phyloP scores from a whole-genome alignment of 2,113 vertebrate species.

The Neogale vison region DNA sequence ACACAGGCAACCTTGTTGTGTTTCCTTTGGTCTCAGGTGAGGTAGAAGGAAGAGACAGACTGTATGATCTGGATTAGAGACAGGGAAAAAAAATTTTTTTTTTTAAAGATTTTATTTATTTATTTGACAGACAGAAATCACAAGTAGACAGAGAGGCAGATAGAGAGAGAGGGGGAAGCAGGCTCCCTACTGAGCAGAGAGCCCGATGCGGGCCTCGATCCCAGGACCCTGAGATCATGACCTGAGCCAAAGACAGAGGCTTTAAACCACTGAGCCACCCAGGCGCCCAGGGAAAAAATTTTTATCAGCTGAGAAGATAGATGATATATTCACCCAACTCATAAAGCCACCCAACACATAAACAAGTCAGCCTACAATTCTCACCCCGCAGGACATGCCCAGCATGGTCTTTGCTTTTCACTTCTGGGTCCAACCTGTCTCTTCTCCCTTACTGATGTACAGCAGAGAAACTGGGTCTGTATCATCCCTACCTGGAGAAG shows the following conservation, averaged over 20 bases:
- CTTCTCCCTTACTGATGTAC: background rate
- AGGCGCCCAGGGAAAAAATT: background rate
- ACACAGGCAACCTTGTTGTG: background rate
- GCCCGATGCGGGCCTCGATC: too few species aligned
- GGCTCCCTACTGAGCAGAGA: too few species aligned
- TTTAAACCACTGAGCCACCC: too few species aligned
- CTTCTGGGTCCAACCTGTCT: background rate
- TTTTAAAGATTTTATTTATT: too few species aligned
- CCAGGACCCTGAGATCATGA: too few species aligned
- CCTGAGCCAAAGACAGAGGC: too few species aligned
- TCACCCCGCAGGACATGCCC: background rate
- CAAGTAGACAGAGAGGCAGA: too few species aligned
- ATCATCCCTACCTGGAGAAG: background rate
- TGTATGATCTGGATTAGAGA: background rate
- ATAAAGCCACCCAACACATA: background rate
- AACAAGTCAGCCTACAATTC: background rate
- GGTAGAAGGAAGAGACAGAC: background rate
- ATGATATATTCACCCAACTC: background rate
- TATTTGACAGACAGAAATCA: too few species aligned
- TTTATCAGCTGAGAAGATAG: background rate
- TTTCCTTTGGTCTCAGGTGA: background rate
- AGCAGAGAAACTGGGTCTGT: background rate
- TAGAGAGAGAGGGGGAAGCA: too few species aligned
- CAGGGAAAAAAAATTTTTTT: background rate
- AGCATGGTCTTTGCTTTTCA: background rate